Conservation (phyloP, 2,797 vertebrate genomes). For the Chrosomus eos region DNA sequence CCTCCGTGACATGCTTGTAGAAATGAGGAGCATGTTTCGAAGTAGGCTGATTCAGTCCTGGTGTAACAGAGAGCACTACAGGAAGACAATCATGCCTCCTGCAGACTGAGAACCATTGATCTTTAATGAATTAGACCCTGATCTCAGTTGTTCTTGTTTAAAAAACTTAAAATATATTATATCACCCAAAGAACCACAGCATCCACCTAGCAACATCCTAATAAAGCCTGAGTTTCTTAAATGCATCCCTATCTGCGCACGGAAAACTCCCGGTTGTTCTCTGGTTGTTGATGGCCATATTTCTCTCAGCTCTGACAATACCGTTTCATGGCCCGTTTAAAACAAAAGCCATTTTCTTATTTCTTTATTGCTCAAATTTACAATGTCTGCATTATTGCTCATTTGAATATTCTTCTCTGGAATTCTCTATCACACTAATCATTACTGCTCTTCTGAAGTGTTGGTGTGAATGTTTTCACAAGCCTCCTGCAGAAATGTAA, state of each 20-base stretch:
- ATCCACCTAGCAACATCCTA: not conserved
- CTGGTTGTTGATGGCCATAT: slow-evolving; percentile 62
- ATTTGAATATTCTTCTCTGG: slow-evolving; percentile 17
- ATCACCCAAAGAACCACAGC: slow-evolving; percentile 55
- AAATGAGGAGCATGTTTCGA: not conserved
- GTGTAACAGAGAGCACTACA: not conserved
- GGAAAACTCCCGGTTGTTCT: slow-evolving; percentile 64
- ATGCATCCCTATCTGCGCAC: slow-evolving; percentile 59
- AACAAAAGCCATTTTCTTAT: slow-evolving; percentile 62
- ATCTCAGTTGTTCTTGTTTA: not conserved
- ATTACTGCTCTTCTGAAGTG: slow-evolving; percentile 46
- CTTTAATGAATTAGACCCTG: not conserved
- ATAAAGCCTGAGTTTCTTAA: slow-evolving; percentile 39
- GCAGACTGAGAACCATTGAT: not conserved
- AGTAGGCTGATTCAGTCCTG: not conserved
- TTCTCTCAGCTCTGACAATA: slow-evolving; percentile 64
- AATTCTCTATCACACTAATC: slow-evolving; percentile 52
- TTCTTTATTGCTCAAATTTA: slow-evolving; percentile 52
- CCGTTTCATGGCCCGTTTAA: slow-evolving; percentile 64
- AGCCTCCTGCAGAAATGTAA: slow-evolving; percentile 31
- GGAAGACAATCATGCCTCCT: not conserved
- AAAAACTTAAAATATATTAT: not conserved
- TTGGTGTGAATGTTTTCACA: slow-evolving; percentile 9
- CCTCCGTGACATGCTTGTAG: not conserved
- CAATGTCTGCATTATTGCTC: slow-evolving; percentile 10